Conservation (phyloP, 2,888 invertebrate species). For the Acleris literana region DNA sequence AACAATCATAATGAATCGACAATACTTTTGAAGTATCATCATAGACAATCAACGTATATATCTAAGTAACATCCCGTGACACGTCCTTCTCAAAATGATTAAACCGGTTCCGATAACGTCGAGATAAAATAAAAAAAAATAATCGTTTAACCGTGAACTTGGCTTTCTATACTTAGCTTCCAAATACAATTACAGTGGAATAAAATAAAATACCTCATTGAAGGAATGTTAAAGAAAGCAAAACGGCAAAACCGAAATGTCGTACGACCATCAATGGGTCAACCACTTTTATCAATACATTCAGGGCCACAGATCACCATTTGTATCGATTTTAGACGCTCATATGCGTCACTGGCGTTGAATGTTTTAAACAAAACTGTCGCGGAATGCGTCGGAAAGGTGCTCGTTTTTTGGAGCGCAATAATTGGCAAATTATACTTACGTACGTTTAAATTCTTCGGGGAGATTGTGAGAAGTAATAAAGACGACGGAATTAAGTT, state of each 20-base stretch:
- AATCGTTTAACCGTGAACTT: slow-evolving; percentile 2
- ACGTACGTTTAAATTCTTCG: slow-evolving; percentile 19
- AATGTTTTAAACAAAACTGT: slow-evolving; percentile 13
- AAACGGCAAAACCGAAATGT: slow-evolving; percentile 1
- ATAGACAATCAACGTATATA: too few species aligned
- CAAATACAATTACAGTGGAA: slow-evolving; percentile 19
- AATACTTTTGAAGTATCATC: too few species aligned
- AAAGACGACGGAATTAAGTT: slow-evolving; percentile 16
- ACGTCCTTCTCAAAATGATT: too few species aligned
- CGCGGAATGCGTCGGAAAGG: slow-evolving; percentile 32
- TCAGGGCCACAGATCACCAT: too few species aligned
- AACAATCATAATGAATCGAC: too few species aligned
- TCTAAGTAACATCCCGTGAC: too few species aligned
- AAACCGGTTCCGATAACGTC: too few species aligned
- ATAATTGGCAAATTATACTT: slow-evolving; percentile 34
- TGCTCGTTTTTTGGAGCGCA: slow-evolving; percentile 23
- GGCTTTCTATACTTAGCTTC: background rate
- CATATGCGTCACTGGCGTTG: too few species aligned
- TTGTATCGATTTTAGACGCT: too few species aligned
- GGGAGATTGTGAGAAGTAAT: slow-evolving; percentile 16
- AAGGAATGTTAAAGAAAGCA: slow-evolving; percentile 26
- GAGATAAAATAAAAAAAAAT: background rate
- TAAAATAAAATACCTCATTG: slow-evolving; percentile 7
- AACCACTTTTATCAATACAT: slow-evolving; percentile 24
- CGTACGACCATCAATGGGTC: slow-evolving; percentile 29